Base-by-base conservation (phyloP, 2,888 invertebrate genomes). In the Dicycla oo region DNA sequence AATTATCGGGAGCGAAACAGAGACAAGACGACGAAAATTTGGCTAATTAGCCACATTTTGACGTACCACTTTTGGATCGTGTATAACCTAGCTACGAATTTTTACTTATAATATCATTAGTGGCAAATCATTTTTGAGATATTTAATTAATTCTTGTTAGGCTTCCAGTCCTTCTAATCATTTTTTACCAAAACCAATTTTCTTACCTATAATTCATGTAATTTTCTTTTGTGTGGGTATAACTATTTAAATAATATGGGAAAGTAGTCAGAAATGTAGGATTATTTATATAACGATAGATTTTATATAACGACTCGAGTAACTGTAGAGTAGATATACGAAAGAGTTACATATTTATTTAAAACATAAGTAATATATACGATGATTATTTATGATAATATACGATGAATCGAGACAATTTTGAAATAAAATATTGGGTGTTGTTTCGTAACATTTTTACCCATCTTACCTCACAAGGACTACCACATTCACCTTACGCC, bases 391-490 rank as follows among this genome's bases (percentile, higher is more conserved):
- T n/a, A n/a, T n/a, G n/a, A n/a, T n/a, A 20, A 15, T 30, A 54
- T 43, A 45, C 34, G 6, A n/a, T 38, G 6, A 26, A 69, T 18
- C 34, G 26, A 43, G 15, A 57, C 8, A 6, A 26, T 8, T 34
- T 49, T 34, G 23, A 43, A 49, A 7, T 30, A 18, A 70, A 30
- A 43, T 11, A 75, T 47, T 47, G 10, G 10, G 13, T 43, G 56
- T 26, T n/a, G n/a, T 68, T 58, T 69, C 43, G 7, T 49, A 75
- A 68, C 15, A 53, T 38, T 66, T 38, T 71, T 54, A 47, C 20
- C 26, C 49, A 51, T 62, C 38, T 72, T 53, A 53, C 68, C 30
- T 53, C 30, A 58, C 51, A 74, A 74, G 47, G 49, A 51, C 38
- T 40, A 62, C 38, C 13, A 49, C 49, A 43, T 54, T 20, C 6